A percentile compares a stretch with the other conserved stretches of the same genome.
Conservation (phyloP, 2,113 vertebrate genomes). For the Myrmophylax atrothorax region DNA sequence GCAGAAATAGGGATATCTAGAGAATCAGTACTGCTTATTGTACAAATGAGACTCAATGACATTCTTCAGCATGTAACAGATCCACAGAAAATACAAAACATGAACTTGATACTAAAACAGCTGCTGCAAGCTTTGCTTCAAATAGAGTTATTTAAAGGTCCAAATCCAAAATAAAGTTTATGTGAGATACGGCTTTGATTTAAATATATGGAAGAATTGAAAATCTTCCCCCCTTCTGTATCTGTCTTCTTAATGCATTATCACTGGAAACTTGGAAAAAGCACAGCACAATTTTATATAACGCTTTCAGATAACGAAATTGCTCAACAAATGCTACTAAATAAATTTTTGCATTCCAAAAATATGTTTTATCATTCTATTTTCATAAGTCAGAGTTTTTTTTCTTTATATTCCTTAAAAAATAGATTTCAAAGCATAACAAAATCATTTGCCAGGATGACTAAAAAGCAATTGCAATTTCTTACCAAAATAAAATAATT, state of each 20-base stretch:
- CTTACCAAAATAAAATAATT: not conserved
- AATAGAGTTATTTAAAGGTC: not conserved
- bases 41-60: not conserved
- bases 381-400: not conserved
- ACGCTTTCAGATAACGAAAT: not conserved
- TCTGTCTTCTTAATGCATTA: not conserved
- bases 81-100: not conserved
- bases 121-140: not conserved
- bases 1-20: not conserved
- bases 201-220: not conserved
- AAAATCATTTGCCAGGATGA: not conserved
- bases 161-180: not conserved
- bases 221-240: not conserved
- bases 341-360: not conserved
- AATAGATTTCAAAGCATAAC: not conserved
- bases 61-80: not conserved
- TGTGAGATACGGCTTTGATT: not conserved
- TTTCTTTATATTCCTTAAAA: not conserved
- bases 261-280: not conserved
- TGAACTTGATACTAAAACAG: not conserved
- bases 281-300: not conserved
- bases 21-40: not conserved
- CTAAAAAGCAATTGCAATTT: not conserved
- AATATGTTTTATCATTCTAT: not conserved
- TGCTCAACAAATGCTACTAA: not conserved